Conservation (phyloP, 2,797 vertebrate genomes). For the Brachyalestes nurse region DNA sequence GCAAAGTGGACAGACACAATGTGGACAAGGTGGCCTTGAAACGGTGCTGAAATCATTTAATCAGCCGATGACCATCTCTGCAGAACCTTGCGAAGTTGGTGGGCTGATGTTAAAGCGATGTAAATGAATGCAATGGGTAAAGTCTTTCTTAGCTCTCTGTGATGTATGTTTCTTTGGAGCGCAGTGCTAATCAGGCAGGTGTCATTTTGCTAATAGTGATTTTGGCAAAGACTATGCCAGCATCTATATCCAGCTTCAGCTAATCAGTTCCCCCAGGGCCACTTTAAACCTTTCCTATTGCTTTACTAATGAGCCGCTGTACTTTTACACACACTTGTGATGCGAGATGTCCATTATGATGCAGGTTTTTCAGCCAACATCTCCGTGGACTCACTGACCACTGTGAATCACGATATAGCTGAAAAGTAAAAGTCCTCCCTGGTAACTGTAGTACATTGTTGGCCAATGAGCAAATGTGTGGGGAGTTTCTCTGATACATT, state of each 20-base stretch:
- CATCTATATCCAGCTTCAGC: conserved; percentile 14
- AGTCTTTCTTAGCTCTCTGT: conserved; percentile 2
- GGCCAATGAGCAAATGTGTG: neutral
- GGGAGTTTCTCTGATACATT: neutral
- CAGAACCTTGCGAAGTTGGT: neutral
- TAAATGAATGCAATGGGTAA: neutral
- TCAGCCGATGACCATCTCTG: neutral
- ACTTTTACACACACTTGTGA: neutral
- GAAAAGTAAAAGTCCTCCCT: neutral
- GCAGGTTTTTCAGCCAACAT: neutral
- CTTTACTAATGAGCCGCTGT: conserved; percentile 13
- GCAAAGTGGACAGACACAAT: neutral
- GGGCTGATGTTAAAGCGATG: conserved; percentile 8
- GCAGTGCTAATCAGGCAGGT: conserved; percentile 6
- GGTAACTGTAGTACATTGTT: neutral
- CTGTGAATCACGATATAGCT: neutral
- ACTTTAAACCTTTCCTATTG: conserved; percentile 25
- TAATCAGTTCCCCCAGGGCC: conserved; percentile 5
- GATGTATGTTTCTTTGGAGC: neutral
- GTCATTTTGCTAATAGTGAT: conserved; percentile 27
- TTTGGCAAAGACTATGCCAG: neutral
- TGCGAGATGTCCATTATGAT: conserved; percentile 2
- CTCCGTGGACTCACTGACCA: neutral
- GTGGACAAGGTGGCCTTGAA: conserved; percentile 13
- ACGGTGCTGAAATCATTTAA: neutral